Evolutionary conservation across 2,888 invertebrate genomes (phyloP), one percentile per base, ranked within the genome.

Genomic region (Cantharis rufa): DNA sequence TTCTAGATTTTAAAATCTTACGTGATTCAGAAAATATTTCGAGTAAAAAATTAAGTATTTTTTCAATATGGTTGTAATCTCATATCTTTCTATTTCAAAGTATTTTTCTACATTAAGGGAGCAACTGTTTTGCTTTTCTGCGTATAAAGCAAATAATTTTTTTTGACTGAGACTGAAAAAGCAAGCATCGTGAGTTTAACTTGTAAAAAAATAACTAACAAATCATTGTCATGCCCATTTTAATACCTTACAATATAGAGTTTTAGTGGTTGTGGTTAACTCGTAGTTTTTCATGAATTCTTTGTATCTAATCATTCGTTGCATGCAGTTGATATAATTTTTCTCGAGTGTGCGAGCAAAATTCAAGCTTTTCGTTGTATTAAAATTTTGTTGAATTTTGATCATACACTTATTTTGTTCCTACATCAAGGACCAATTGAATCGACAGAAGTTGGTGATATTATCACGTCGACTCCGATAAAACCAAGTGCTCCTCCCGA

Each of bases 191-290:
- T 28, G 48, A 66, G 10, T 66, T 66, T 66, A 66, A 66, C 64
- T 21, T 21, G 24, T 13, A 69, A 21, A 63, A n/a, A 71, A 21
- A 24, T 21, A 69, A 76, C 75, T 78, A 79, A 77, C 79, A 81
- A 72, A 48, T 76, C 73, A 79, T 82, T 82, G 82, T 84, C 86
- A 85, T 86, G 86, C 86, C 86, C 86, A 86, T 86, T 86, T 86
- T 86, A 86, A 86, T 85, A 84, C 80, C n/a, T 24, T 48, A 13
- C 13, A 48, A 48, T 48, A 48, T n/a, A n/a, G n/a, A 48, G n/a
- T 9, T 48, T 48, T 71, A 11, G 71, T 71, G 80, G 78, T 24
- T 27, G 16, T 62, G 10, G 28, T 62, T 71, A 71, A 24, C 48
- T 48, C 7, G 48, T 48, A 48, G 48, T 48, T 48, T 32, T 48